Base-by-base conservation (phyloP, 2,113 vertebrate species). In the Chloropsis hardwickii region DNA sequence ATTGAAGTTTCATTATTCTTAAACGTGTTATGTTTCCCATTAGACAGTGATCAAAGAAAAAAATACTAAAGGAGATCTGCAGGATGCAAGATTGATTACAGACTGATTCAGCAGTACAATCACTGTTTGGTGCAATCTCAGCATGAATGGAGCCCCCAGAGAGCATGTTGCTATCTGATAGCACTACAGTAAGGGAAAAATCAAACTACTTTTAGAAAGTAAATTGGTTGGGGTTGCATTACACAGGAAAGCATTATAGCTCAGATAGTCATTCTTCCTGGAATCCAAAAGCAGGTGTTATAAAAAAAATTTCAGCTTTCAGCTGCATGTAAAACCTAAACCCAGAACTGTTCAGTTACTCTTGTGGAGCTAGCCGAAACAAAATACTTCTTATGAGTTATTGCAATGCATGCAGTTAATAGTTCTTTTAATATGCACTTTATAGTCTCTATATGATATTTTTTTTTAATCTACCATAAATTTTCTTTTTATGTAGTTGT, bases 41-140 rank as follows among this genome's bases (percentile, higher is more conserved):
- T 98, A 98, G 97, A 93, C 94, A 96, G 92, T 96, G 98, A 98
- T 99, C 98, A 99, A 98, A 99, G 97, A 80, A 86, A 98, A 98
- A 98, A 98, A 95, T 89, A 97, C 96, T 83, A 96, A 97, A 97
- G 97, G 97, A 98, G 98, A 98, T 98, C 97, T 95, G 97, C 97
- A 97, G 97, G 98, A 97, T 98, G 93, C 73, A 97, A 98, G 98
- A 98, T 98, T 98, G 98, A 98, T 98, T 98, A 97, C 97, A 96
- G 97, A 92, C 97, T 97, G 97, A 98, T 98, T 98, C 97, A 97
- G 97, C 97, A 97, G 92, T 97, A 97, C 98, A 98, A 98, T 98
- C 98, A 97, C 92, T 96, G 91, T 94, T 97, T 97, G 97, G 96
- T 98, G 98, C 98, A 98, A 97, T 97, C 98, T 99, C 99, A 99